Evolutionary conservation across 2,797 vertebrate species (phyloP), one percentile per base, ranked within the genome.

Genomic region (Clarias platycephalus): DNA sequence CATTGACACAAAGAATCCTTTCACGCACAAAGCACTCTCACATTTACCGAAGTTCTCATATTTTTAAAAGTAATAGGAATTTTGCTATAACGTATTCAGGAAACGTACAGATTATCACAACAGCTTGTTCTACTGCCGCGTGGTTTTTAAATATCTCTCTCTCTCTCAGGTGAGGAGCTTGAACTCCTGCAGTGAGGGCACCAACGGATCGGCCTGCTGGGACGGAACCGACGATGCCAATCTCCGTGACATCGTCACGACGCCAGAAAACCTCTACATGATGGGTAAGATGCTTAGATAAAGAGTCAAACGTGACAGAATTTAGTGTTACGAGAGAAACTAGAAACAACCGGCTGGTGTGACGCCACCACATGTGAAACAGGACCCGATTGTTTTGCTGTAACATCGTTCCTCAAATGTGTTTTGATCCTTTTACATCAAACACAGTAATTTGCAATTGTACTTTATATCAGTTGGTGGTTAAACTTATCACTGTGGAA

Each of bases 261-360:
- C 97, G 4, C 98, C 98, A n/a, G 97, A 99, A 90, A 99, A 98
- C 86, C 93, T 99, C 1, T 99, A 99, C 91, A 93, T 99, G 37
- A 99, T 98, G 97, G 98, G 98, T 99, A 93, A 91, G 92, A 58
- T 18, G 6, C 26, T 3, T 16, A 0, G 49, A 13, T 28, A 4
- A 18, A 28, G 67, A 24, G 24, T 40, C 67, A 20, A 55, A 28
- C 37, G 9, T 6, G 24, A 15, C 24, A 15, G 22, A 12, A 26
- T 1, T 0, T 1, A 18, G 6, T 20, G 66, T 34, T 20, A 20
- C 20, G 3, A 16, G 5, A 49, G 2, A 72, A 72, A 72, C 16
- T 0, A 53, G n/a, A 13, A 72, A 26, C 13, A 3, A 3, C 40
- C 6, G 1, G 10, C 12, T 12, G 22, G 22, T n/a, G 20, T 15